Base-by-base conservation (phyloP, 2,113 vertebrate species). In the Arothron firmamentum region DNA sequence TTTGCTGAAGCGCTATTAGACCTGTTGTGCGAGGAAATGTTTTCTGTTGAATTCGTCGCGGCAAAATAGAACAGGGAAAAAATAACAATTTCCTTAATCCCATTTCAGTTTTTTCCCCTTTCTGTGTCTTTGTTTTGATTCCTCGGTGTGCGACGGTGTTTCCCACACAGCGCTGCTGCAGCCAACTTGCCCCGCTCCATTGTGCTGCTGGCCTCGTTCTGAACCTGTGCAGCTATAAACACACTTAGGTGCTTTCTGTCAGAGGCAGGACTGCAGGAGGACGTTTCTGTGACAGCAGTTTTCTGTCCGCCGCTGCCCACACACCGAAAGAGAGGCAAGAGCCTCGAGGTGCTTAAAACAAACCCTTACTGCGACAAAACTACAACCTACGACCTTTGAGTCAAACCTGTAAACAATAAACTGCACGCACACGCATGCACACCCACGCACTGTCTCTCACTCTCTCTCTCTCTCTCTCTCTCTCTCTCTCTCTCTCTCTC, bases 201-300 rank as follows among this genome's bases (percentile, higher is more conserved):
- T 89, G 85, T 88, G 78, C 77, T 85, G 72, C 77, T 89, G 86
- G 80, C 86, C 85, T 77, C 65, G 84, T 82, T 87, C 81, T 90
- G 87, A 90, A 88, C 84, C 75, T 85, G 81, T 67, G 53, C 65
- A 75, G 76, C 86, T 79, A 76, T 82, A 86, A 89, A 89, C 85
- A 90, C 77, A 67, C 65, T 65, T 86, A 84, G 86, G 84, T 87
- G 79, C 78, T 81, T 80, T 88, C 77, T 58, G 74, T 85, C 81
- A 87, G 82, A 52, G 70, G 67, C 75, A 61, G 77, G 58, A 74
- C 58, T 45, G 53, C 58, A 78, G 49, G 56, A 86, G 80, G 78
- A 89, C 80, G 88, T 88, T 85, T 62, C 82, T 74, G 80, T 77
- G 78, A 85, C 84, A 88, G 84, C 80, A 87, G 77, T 84, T 75